phyloP scores from a whole-genome alignment of 1,140 invertebrate genomes.

The Anoplolepis gracilipes region DNA sequence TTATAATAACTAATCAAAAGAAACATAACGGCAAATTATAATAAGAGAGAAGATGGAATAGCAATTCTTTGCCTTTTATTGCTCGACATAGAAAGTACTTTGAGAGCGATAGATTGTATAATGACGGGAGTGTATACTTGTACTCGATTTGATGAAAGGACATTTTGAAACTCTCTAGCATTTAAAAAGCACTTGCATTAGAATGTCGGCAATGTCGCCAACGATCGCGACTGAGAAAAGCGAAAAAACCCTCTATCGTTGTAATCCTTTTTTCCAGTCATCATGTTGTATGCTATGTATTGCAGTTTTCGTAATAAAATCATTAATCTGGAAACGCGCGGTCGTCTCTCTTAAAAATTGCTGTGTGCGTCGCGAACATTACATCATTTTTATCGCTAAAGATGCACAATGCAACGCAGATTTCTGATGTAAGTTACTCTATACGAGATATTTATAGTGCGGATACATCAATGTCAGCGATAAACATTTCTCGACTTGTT shows the following conservation, averaged over 20 bases:
- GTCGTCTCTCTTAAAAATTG: neutral
- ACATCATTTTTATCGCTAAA: constrained; percentile 21
- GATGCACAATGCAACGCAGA: neutral
- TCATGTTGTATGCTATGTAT: constrained; percentile 8
- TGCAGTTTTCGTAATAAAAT: constrained; percentile 1
- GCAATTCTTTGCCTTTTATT: neutral
- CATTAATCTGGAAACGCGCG: neutral
- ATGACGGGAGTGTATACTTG: neutral
- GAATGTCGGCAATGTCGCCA: neutral
- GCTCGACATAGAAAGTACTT: constrained; percentile 49
- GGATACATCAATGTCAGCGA: constrained; percentile 41
- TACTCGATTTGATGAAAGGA: constrained; percentile 38
- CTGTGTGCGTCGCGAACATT: neutral
- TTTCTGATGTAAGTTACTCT: constrained; percentile 29
- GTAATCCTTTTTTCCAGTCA: neutral
- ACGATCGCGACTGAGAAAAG: constrained; percentile 25
- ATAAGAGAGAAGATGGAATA: neutral
- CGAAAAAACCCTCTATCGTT: constrained; percentile 16
- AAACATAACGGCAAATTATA: constrained; percentile 1
- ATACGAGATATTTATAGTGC: neutral
- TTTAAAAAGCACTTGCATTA: neutral
- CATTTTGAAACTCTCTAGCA: constrained; percentile 31
- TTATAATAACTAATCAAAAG: neutral
- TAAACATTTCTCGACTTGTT: constrained; percentile 26
- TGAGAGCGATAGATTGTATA: constrained; percentile 10